phyloP scores from a whole-genome alignment of 2,797 vertebrate genomes.

The Alauda arvensis region DNA sequence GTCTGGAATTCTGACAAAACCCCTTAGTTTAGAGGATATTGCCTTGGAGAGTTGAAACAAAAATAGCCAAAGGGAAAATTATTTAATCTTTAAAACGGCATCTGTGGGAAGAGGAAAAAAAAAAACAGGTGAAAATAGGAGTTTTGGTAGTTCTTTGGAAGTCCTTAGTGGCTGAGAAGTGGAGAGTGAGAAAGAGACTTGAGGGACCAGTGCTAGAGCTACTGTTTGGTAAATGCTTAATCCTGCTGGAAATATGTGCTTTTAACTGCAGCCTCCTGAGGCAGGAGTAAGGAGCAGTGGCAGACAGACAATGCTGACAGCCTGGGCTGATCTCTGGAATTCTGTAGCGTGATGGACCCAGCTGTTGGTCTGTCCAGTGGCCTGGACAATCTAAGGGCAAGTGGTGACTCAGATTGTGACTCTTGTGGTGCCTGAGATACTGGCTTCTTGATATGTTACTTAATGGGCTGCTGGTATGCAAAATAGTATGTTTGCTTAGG shows the following conservation, averaged over 20 bases:
- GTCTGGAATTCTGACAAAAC: constrained; percentile 12
- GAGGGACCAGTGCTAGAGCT: background rate
- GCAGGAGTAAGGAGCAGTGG: background rate
- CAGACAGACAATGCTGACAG: background rate
- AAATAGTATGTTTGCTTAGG: background rate
- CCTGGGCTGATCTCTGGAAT: background rate
- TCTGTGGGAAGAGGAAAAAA: background rate
- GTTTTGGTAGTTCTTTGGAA: background rate
- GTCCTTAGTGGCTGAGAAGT: background rate
- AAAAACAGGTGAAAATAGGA: background rate
- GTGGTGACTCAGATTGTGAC: background rate
- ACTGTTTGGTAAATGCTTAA: background rate
- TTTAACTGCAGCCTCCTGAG: background rate
- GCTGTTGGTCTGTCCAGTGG: background rate
- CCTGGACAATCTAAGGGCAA: background rate
- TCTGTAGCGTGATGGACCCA: background rate
- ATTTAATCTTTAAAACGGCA: background rate
- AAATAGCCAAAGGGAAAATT: constrained; percentile 14
- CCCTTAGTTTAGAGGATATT: constrained; percentile 18
- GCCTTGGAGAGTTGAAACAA: constrained; percentile 28
- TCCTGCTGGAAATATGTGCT: background rate
- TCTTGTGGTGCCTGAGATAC: background rate
- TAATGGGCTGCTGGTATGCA: background rate
- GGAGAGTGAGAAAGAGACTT: background rate
- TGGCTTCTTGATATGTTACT: background rate